phyloP scores from a whole-genome alignment of 2,888 invertebrate genomes.

The Timema podura region DNA sequence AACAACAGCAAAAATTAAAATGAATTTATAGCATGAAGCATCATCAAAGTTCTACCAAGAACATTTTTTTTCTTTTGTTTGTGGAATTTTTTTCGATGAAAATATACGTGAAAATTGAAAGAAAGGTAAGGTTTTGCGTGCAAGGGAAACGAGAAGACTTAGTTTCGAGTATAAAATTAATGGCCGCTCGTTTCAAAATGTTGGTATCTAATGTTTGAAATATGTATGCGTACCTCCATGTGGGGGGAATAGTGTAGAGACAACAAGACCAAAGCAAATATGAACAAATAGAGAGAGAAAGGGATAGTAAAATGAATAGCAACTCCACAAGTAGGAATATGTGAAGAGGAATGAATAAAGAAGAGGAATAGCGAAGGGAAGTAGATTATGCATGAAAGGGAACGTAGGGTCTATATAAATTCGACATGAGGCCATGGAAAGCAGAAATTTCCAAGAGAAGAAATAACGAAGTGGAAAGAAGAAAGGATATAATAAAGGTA shows the following conservation, averaged over 20 bases:
- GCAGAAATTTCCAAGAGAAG: not conserved
- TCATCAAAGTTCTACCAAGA: no score
- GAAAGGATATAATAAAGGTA: not conserved
- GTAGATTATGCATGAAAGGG: not conserved
- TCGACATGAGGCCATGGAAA: not conserved
- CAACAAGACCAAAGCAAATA: not conserved
- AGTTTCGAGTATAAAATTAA: no score
- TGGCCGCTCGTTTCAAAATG: no score
- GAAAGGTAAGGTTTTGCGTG: no score
- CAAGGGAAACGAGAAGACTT: no score
- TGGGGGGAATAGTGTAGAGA: not conserved
- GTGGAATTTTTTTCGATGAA: no score
- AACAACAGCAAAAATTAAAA: no score
- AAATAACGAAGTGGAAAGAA: not conserved
- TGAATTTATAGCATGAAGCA: no score
- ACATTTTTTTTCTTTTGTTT: no score
- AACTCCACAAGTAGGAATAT: not conserved
- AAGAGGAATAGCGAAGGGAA: not conserved
- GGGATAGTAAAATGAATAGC: not conserved
- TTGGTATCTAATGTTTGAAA: no score
- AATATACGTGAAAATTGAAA: no score
- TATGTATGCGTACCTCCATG: no score
- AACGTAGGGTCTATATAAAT: not conserved
- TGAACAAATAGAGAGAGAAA: not conserved
- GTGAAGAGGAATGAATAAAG: not conserved